Evolutionary conservation across 1,140 invertebrate genomes (phyloP).

Genomic region (Pseudomyrmex flavicornis): DNA sequence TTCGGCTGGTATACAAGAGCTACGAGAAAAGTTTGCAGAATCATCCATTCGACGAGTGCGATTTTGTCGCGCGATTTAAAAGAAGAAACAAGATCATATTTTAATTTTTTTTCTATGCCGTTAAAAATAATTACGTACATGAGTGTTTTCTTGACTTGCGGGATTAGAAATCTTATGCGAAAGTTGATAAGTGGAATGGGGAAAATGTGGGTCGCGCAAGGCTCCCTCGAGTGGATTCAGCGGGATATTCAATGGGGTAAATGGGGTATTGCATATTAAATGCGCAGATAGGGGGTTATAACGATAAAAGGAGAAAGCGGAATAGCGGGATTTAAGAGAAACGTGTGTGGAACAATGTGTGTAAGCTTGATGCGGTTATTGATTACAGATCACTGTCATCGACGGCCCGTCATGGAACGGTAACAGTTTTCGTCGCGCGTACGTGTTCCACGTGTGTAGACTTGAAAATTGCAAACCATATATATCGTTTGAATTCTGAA

Average conservation of each 20-base stretch:
- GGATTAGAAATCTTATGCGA: constrained; percentile 71
- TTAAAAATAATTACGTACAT: no score
- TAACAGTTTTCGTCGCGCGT: constrained; percentile 67
- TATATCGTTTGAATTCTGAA: not conserved
- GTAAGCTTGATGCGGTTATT: constrained; percentile 82
- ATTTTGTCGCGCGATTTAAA: not conserved
- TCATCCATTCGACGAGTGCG: not conserved
- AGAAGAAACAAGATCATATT: no score
- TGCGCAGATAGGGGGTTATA: constrained; percentile 71
- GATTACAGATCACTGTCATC: constrained; percentile 81
- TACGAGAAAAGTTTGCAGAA: not conserved
- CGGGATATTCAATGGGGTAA: constrained; percentile 80
- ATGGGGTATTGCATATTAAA: constrained; percentile 82
- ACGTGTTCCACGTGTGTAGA: not conserved
- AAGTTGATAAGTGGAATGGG: constrained; percentile 50
- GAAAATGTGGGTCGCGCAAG: constrained; percentile 79
- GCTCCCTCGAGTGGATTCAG: constrained; percentile 72
- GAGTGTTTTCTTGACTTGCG: constrained; percentile 14
- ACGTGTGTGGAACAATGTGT: constrained; percentile 74
- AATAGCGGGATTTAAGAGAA: constrained; percentile 64
- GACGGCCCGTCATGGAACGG: constrained; percentile 77
- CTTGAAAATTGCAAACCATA: constrained; percentile 8
- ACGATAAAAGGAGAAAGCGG: constrained; percentile 60
- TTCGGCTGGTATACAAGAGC: constrained; percentile 4
- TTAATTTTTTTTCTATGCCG: no score